Evolutionary conservation across 2,797 vertebrate species (phyloP).

Genomic region (Bryconaethiops microstoma): DNA sequence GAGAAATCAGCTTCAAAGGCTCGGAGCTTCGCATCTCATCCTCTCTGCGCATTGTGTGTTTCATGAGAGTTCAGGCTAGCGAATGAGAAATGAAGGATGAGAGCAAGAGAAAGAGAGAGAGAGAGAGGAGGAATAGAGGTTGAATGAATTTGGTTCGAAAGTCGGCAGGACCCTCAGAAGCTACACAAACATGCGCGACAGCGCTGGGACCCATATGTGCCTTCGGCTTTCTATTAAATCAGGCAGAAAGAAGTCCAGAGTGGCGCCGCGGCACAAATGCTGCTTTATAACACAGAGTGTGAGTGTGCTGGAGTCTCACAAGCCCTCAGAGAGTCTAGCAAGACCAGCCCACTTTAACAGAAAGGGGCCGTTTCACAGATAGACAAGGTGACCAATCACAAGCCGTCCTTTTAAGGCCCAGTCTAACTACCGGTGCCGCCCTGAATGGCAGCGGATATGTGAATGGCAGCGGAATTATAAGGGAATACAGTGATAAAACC

Average conservation of each 20-base stretch:
- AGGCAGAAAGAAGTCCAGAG: background rate
- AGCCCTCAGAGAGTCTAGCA: background rate
- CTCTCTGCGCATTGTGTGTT: constrained; percentile 39
- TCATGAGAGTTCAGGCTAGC: constrained; percentile 38
- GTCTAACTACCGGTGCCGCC: no score
- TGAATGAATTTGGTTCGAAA: constrained; percentile 59
- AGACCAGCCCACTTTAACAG: no score
- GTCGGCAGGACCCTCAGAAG: constrained; percentile 40
- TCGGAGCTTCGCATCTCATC: constrained; percentile 42
- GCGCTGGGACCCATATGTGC: constrained; percentile 22
- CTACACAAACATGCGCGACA: constrained; percentile 39
- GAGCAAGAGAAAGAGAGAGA: constrained; percentile 7
- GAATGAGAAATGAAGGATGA: constrained; percentile 22
- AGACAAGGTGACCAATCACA: background rate
- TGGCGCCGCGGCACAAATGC: background rate
- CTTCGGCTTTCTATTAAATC: constrained; percentile 33
- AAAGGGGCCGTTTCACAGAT: no score
- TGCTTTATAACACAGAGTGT: background rate
- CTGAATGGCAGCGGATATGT: no score
- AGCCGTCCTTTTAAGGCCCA: background rate
- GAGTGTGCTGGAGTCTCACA: background rate
- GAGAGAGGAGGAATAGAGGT: constrained; percentile 41
- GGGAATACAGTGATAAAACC: no score
- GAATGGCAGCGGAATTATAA: no score
- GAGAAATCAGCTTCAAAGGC: constrained; percentile 37